Conservation (phyloP, 2,797 vertebrate species). For the Hoplostethus mediterraneus region DNA sequence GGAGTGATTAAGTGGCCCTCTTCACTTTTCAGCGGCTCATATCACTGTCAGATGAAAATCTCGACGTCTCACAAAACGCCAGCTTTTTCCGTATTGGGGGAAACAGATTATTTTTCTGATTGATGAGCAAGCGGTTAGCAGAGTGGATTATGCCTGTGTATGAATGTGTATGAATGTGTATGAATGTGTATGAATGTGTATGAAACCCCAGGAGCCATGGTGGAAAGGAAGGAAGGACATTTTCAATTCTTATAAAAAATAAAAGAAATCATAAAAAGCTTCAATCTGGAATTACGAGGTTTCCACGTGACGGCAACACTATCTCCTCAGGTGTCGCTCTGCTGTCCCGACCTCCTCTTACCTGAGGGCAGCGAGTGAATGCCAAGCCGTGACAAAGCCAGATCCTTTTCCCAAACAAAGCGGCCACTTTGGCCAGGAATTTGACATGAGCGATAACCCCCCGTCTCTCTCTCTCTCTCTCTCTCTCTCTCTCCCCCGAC, state of each 20-base stretch:
- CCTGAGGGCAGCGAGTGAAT: constrained; percentile 63
- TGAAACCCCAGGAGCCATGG: background rate
- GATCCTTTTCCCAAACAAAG: constrained; percentile 85
- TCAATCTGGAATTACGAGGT: constrained; percentile 13
- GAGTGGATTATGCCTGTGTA: background rate
- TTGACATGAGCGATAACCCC: constrained; percentile 78
- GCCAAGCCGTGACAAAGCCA: constrained; percentile 74
- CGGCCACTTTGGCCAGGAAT: constrained; percentile 83
- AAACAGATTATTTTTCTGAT: constrained; percentile 34
- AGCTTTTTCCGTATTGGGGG: constrained; percentile 1
- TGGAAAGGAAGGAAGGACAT: background rate
- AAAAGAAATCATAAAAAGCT: no score
- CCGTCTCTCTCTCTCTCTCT: constrained; percentile 41
- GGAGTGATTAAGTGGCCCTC: constrained; percentile 69
- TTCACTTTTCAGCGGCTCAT: constrained; percentile 69
- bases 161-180: constrained; percentile 7
- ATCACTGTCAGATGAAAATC: constrained; percentile 46
- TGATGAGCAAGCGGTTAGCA: constrained; percentile 18
- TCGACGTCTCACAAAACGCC: constrained; percentile 23
- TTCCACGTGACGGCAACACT: background rate
- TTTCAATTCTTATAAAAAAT: constrained; percentile 10
- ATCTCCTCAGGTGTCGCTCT: constrained; percentile 51
- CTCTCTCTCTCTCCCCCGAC: constrained; percentile 54
- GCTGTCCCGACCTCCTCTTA: constrained; percentile 70
- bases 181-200: background rate